Conservation (phyloP, 2,797 vertebrate species). For the Pagetopsis macropterus region DNA sequence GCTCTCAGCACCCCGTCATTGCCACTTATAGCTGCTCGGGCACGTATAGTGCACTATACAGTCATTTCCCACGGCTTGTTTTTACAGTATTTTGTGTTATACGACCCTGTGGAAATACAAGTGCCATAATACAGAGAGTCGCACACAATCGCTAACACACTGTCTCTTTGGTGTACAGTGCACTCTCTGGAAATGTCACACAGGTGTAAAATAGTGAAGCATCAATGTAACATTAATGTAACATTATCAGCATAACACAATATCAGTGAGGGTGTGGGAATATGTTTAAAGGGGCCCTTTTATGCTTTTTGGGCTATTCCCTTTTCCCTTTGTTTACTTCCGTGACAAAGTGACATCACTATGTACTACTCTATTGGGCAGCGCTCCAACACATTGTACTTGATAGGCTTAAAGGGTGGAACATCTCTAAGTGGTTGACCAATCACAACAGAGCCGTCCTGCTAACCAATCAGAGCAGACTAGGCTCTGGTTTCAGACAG, state of each 20-base stretch:
- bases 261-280: background rate
- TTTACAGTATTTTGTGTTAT: constrained; percentile 23
- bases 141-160: background rate
- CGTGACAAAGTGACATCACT: too few species aligned
- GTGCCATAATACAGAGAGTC: constrained; percentile 27
- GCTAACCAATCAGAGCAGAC: too few species aligned
- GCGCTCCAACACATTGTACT: too few species aligned
- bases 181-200: constrained; percentile 42
- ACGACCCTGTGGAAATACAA: constrained; percentile 18
- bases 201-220: constrained; percentile 37
- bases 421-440: too few species aligned
- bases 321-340: too few species aligned
- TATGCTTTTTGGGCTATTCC: too few species aligned
- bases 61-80: constrained; percentile 41
- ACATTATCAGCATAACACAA: background rate
- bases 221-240: too few species aligned
- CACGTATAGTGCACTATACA: constrained; percentile 47
- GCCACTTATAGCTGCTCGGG: constrained; percentile 44
- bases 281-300: background rate
- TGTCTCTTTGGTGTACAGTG: background rate
- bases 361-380: too few species aligned
- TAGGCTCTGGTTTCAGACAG: too few species aligned
- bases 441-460: too few species aligned
- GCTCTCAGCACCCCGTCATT: constrained; percentile 40
- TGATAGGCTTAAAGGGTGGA: too few species aligned